Conservation (phyloP, 1,140 invertebrate species). For the Anastrepha ludens region DNA sequence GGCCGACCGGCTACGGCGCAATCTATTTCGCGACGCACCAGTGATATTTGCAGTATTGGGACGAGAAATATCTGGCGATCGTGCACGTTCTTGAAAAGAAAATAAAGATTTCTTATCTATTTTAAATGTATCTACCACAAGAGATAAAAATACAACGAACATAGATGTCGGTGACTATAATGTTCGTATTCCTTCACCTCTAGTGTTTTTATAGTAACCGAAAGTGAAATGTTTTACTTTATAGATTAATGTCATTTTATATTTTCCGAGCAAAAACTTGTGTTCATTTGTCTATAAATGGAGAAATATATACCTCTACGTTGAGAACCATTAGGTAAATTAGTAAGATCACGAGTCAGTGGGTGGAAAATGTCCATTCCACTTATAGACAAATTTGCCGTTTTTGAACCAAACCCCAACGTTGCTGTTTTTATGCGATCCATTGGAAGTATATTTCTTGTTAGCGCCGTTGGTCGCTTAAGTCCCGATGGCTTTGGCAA, state of each 20-base stretch:
- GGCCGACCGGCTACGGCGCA: conserved; percentile 68
- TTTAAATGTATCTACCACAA: too few species aligned
- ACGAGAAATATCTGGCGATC: conserved; percentile 63
- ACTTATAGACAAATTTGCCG: conserved; percentile 57
- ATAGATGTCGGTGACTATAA: too few species aligned
- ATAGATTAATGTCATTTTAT: too few species aligned
- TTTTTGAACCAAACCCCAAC: conserved; percentile 52
- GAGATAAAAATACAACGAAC: too few species aligned
- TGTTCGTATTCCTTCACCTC: too few species aligned
- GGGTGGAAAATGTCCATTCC: conserved; percentile 56
- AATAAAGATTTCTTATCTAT: not conserved
- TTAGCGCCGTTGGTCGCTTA: conserved; percentile 60
- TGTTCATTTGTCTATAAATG: too few species aligned
- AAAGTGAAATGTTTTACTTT: too few species aligned
- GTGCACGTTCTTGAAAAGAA: conserved; percentile 61
- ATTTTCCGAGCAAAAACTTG: too few species aligned
- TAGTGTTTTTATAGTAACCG: too few species aligned
- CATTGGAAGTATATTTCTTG: conserved; percentile 64
- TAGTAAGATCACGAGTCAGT: conserved; percentile 63
- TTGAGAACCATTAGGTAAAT: conserved; percentile 60
- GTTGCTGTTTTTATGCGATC: conserved; percentile 65
- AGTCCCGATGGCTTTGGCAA: conserved; percentile 66
- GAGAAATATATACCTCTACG: conserved; percentile 53
- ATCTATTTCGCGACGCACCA: conserved; percentile 59
- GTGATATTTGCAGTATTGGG: not conserved